Percentiles rank a stretch among this genome's conserved stretches.
phyloP scores from a whole-genome alignment of 2,888 invertebrate species.

The Mesochorus sp. region DNA sequence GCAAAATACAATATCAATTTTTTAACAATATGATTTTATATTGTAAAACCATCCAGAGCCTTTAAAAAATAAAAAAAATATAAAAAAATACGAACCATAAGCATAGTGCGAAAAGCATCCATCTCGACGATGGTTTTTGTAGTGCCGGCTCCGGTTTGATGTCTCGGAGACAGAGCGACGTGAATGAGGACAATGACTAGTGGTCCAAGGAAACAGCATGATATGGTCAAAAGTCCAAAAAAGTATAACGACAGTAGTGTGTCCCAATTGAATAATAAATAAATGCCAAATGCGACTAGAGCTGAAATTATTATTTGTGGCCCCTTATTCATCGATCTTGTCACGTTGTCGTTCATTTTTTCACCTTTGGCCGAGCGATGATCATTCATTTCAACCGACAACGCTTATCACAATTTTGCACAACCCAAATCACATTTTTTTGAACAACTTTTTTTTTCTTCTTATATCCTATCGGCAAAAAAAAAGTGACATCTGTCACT shows the following conservation, averaged over 20 bases:
- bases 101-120: conserved; percentile 85
- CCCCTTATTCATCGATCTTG: conserved; percentile 18
- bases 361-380: neutral
- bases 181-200: conserved; percentile 85
- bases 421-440: neutral
- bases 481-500: conserved; percentile 13
- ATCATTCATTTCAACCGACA: conserved; percentile 2
- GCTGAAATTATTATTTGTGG: conserved; percentile 60
- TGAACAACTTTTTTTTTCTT: conserved; percentile 2
- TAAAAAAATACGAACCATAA: conserved; percentile 84
- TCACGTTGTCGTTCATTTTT: conserved; percentile 20
- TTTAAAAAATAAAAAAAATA: neutral
- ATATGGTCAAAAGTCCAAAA: conserved; percentile 73
- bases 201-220: conserved; percentile 80
- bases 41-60: too few species aligned
- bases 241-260: conserved; percentile 72
- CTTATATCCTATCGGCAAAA: too few species aligned
- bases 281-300: conserved; percentile 57
- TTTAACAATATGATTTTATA: too few species aligned
- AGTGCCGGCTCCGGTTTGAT: conserved; percentile 85
- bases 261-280: conserved; percentile 69
- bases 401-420: conserved; percentile 1
- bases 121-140: conserved; percentile 86
- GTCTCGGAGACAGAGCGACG: conserved; percentile 86
- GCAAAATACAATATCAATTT: too few species aligned